Base-by-base conservation (phyloP, 2,797 vertebrate genomes). In the Malacoctenus gilli region DNA sequence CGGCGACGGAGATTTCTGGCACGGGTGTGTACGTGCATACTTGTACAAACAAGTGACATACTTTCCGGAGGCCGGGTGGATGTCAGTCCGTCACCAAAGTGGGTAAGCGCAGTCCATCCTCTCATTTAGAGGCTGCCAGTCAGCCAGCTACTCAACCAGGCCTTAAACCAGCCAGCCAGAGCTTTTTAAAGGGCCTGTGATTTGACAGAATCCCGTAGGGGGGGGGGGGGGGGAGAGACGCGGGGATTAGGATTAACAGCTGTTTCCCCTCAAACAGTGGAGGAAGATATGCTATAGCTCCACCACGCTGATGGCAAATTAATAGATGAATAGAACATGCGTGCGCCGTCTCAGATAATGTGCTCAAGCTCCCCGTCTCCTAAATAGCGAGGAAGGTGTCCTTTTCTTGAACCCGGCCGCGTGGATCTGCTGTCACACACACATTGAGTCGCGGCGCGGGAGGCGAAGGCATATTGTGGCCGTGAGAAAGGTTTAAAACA, bases 191-290 rank as follows among this genome's bases (percentile, higher is more conserved):
- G 83, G 78, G 80, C 74, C 79, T 81, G 77, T 88, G 88, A 89
- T 90, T 87, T 89, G 88, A 88, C 85, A 79, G 84, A 85, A 88
- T 88, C 85, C 83, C 75, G 25, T 74, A 55, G 65, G 78, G 78
- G 79, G 59, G 75, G 55, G 73, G 58, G 21, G 59, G 67, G 53
- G 65, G 37, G 37, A 19, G 9, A 12, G 30, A 12, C 9, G 8
- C 30, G 8, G 30, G 89, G 87, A 87, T 90, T 89, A 91, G 89
- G 89, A 91, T 92, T 92, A 92, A 80, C 83, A 83, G 68, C 83
- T 89, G 87, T 89, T 91, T 87, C 81, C 86, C 85, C 83, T 89
- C 82, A 85, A 89, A 89, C 87, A 80, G 68, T 80, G 72, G 79
- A 80, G 80, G 77, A n/a, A 86, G 87, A 87, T 85, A 85, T 37